These are phyloP conservation scores for Larimichthys crocea DNA, from an alignment of 2,113 vertebrate genomes.

Conservation along the genomic window DNA sequence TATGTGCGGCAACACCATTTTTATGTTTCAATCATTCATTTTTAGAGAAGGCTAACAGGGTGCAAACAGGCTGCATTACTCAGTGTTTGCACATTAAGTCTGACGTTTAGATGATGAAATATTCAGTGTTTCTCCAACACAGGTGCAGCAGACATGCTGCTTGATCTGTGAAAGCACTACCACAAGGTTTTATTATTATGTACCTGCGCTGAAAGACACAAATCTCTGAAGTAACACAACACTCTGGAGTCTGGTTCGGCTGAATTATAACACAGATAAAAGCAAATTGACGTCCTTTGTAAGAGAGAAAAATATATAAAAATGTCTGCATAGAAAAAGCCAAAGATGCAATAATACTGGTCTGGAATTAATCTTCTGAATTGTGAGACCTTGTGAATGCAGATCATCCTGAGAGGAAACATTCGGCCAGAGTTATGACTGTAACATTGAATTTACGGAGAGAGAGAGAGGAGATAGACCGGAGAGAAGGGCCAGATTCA, in stretches of 20 bases:
- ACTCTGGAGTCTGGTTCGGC: conserved; percentile 31
- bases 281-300: conserved; percentile 26
- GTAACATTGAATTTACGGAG: conserved; percentile 46
- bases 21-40: conserved; percentile 35
- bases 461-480: conserved; percentile 37
- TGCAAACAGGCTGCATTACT: conserved; percentile 2
- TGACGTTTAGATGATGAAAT: conserved; percentile 39
- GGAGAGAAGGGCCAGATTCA: conserved; percentile 61
- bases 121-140: conserved; percentile 35
- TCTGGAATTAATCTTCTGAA: conserved; percentile 54
- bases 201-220: conserved; percentile 19
- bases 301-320: background rate
- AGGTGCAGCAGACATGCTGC: conserved; percentile 34
- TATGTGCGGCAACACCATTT: background rate
- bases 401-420: conserved; percentile 59
- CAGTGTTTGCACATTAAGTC: conserved; percentile 15
- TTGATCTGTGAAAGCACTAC: conserved; percentile 33
- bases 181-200: conserved; percentile 41
- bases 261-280: conserved; percentile 49
- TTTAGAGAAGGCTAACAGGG: background rate
- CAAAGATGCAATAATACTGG: conserved; percentile 49
- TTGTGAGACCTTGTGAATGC: conserved; percentile 41
- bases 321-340: conserved; percentile 46
- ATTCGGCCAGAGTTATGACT: conserved; percentile 57
- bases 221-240: conserved; percentile 29